Base-by-base conservation (phyloP, 2,113 vertebrate genomes). In the Nipponia nippon region DNA sequence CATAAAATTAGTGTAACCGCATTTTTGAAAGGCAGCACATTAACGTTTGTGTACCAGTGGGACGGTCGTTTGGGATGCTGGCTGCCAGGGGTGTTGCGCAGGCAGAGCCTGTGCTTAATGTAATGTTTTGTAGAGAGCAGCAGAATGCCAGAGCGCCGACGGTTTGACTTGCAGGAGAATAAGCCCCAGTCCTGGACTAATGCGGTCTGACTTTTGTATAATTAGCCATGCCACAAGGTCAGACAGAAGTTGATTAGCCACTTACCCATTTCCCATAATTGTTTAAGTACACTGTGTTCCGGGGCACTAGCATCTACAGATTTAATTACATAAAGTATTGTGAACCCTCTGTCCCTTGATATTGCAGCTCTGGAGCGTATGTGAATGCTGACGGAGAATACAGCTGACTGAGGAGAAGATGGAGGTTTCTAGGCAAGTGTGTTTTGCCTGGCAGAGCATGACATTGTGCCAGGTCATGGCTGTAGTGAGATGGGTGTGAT, bases 91-190 rank as follows among this genome's bases (percentile, higher is more conserved):
- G 30, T 4, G 1, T 8, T 4, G 30, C 1, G 25, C 44, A 6
- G 20, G 46, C 27, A 38, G 58, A 19, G 29, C 9, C 49, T 40
- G 42, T 46, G 50, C 36, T 38, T 22, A 7, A 18, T 2, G 2
- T 20, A 1, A 1, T 25, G 32, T 17, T 50, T 25, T 50, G 22
- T 4, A 7, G 36, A 32, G 72, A 50, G 72, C 71, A 56, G 83
- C 18, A 18, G 30, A 13, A 34, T 17, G n/a, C 32, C 9, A 2
- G 38, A 40, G n/a, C 6, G 1, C 22, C n/a, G 15, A 2, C 0
- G 12, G n/a, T 36, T 36, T 49, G 58, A 13, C 4, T n/a, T 67
- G 38, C 36, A 26, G 77, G 25, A 78, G 53, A 46, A 25, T 4
- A 8, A 58, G 3, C 9, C 34, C 47, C 6, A 16, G 38, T 19